These are phyloP conservation scores for Thymelicus lineola DNA, from an alignment of 2,888 invertebrate genomes.

Conservation along the genomic window DNA sequence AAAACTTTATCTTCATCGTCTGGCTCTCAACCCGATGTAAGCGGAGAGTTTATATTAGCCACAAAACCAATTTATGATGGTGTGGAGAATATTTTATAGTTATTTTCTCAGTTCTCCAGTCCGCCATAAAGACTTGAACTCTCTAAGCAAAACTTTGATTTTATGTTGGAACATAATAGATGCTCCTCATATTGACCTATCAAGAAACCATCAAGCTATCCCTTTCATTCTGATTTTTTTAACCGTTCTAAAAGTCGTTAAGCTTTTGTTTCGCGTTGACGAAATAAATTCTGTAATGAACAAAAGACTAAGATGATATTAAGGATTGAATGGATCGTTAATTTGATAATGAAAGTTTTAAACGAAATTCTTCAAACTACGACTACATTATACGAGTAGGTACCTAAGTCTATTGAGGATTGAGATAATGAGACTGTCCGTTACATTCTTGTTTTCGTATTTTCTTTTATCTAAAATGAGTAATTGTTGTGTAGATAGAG, in stretches of 20 bases:
- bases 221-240: neutral
- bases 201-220: neutral
- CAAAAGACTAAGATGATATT: neutral
- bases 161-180: neutral
- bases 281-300: neutral
- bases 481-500: no score
- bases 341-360: no score
- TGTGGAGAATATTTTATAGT: neutral
- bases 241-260: neutral
- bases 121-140: neutral
- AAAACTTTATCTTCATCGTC: neutral
- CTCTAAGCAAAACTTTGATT: neutral
- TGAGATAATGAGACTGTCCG: no score
- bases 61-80: conserved; percentile 1
- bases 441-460: no score
- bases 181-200: neutral
- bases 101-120: neutral
- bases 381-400: no score
- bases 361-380: no score
- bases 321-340: no score
- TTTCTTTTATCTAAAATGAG: no score
- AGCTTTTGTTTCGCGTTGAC: neutral
- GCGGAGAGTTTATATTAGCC: conserved; percentile 1
- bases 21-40: neutral
- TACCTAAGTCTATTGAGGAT: no score